Conservation (phyloP, 2,888 invertebrate species). For the Hydropsyche betteni region DNA sequence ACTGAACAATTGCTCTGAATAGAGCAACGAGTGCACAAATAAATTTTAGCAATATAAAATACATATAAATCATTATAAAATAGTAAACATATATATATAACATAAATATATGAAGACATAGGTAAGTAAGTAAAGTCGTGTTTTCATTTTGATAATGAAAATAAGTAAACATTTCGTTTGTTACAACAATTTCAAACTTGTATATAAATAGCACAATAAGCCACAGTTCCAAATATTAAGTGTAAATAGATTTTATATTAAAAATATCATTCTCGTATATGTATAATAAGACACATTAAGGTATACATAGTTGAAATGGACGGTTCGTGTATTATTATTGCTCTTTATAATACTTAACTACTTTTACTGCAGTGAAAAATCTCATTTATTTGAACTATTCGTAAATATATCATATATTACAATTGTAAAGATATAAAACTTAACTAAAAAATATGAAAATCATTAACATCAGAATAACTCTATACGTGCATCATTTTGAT, state of each 20-base stretch:
- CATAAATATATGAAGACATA: background rate
- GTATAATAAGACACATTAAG: constrained; percentile 8
- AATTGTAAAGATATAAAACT: background rate
- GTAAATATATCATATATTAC: constrained; percentile 3
- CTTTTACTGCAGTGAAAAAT: background rate
- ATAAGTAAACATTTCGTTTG: background rate
- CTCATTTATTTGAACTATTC: constrained; percentile 20
- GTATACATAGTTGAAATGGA: constrained; percentile 24
- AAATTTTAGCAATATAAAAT: background rate
- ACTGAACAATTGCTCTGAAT: constrained; percentile 39
- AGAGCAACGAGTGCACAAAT: constrained; percentile 42
- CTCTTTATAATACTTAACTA: constrained; percentile 23
- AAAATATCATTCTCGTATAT: constrained; percentile 23
- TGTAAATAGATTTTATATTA: constrained; percentile 19
- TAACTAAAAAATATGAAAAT: background rate
- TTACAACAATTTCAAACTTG: background rate
- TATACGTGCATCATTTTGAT: background rate
- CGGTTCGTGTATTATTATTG: constrained; percentile 28
- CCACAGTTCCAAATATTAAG: constrained; percentile 3
- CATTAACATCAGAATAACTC: background rate
- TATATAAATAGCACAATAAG: background rate
- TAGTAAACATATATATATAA: background rate
- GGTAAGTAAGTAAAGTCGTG: background rate
- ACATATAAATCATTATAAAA: background rate
- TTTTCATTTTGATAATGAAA: background rate